Evolutionary conservation across 2,888 invertebrate genomes (phyloP), one percentile per base, ranked within the genome.

Genomic region (Acheta domesticus): DNA sequence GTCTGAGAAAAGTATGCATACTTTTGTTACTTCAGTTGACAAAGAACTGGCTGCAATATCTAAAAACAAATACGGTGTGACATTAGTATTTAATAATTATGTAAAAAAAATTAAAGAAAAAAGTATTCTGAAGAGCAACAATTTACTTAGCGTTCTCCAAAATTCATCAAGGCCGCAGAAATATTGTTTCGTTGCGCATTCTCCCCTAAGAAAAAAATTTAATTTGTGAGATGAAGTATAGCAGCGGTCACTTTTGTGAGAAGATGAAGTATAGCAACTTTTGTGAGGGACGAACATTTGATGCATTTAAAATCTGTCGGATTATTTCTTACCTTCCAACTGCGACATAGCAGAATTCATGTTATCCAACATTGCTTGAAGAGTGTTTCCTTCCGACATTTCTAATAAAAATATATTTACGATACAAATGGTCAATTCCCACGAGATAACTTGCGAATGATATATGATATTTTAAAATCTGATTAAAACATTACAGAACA

Each of bases 21-120:
- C 48, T 76, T 82, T 81, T 62, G 81, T 81, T 19, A 82, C 77
- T 80, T 82, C 82, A 76, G 77, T 77, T 48, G 81, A 80, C 21
- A 82, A 36, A 19, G 48, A 75, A 19, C 80, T 79, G 20, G 76
- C 20, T 75, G 77, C 50, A 36, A 76, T 36, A 74, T 78, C 81
- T 81, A 49, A 48, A 79, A 75, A 49, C 20, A 4, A 49, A 12
- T 50, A 48, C 50, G 48, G 23, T 50, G 50, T 48, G 19, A 76
- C 3, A 20, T 5, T 48, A 75, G 19, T 8, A 12, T 48, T 12
- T 14, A 75, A 16, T 76, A 20, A 11, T 76, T 12, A 12, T 12
- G 21, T 21, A 12, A 50, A 11, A n/a, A 20, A 77, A 21, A 11
- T n/a, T 74, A 78, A 19, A 1, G n/a, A 62, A 11, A 62, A 62